Evolutionary conservation across 2,113 vertebrate species (phyloP), one percentile per base, ranked within the genome.

Genomic region (Rhegmatorhina hoffmannsi): DNA sequence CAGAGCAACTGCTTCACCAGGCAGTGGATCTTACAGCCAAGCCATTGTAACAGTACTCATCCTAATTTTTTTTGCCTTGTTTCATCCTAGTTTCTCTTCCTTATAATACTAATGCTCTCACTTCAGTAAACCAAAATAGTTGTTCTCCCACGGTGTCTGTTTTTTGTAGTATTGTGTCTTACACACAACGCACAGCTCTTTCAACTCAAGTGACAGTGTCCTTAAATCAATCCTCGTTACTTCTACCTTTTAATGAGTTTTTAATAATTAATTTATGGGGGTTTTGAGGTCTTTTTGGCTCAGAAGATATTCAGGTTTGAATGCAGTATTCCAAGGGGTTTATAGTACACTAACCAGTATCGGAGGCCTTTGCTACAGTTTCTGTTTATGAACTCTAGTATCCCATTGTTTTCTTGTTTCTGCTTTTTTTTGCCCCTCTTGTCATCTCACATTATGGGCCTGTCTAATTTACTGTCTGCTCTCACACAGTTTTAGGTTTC

Each of bases 331-430:
- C 46, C 46, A 53, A 53, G 19, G 62, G 7, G 14, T 55, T 95
- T 90, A n/a, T 8, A 25, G 33, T 31, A 58, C 24, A 25, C 4
- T 64, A 40, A 40, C 66, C 28, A 43, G 69, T 64, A 33, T 84
- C 19, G 38, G 70, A 68, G 49, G 76, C 55, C 64, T 87, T 90
- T 89, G 84, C 86, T 87, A 75, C 56, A 59, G 55, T 86, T 95
- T 91, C 82, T 88, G 62, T 55, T 92, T 82, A 63, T 56, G 66
- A 90, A 76, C 62, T 64, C 62, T 36, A n/a, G 40, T 64, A 44
- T 81, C 15, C 69, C n/a, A 82, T 68, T 94, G 69, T 90, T 84
- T 87, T 80, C 76, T 93, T 78, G 21, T 72, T 90, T 93, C 73
- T 94, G 33, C 0, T 16, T 26, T 24, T 24, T 33, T n/a, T 66